Conservation (phyloP, 2,113 vertebrate genomes). For the Trinectes maculatus region DNA sequence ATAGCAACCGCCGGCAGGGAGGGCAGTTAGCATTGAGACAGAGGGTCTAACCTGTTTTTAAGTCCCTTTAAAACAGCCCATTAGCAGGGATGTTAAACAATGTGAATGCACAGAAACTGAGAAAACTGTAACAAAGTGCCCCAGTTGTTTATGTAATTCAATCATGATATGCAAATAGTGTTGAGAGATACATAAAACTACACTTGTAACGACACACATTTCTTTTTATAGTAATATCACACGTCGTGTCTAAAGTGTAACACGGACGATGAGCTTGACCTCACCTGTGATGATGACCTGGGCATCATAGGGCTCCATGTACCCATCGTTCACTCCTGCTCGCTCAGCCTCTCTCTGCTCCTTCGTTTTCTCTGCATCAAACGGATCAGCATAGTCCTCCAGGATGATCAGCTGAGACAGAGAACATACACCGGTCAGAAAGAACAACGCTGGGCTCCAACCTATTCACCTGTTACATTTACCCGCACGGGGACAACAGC, state of each 20-base stretch:
- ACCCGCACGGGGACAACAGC: slow-evolving; percentile 27
- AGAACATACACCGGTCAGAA: slow-evolving; percentile 2
- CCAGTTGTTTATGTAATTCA: not conserved
- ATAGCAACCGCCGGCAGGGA: slow-evolving; percentile 74
- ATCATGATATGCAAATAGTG: not conserved
- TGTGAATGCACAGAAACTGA: slow-evolving; percentile 1
- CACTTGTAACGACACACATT: not conserved
- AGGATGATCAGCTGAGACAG: slow-evolving; percentile 89
- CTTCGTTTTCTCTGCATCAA: slow-evolving; percentile 91
- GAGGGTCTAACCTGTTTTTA: slow-evolving; percentile 32
- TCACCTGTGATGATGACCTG: slow-evolving; percentile 97
- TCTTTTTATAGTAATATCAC: not conserved
- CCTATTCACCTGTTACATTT: slow-evolving; percentile 25
- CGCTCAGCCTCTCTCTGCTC: slow-evolving; percentile 91
- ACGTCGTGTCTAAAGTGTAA: too few relatives aligned
- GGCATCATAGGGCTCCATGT: slow-evolving; percentile 97
- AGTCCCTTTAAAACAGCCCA: slow-evolving; percentile 38
- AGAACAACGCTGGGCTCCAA: slow-evolving; percentile 17
- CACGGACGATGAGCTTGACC: not conserved
- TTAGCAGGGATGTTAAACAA: slow-evolving; percentile 11
- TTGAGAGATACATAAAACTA: not conserved
- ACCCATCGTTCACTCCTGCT: slow-evolving; percentile 91
- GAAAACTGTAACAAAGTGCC: not conserved
- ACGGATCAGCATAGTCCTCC: slow-evolving; percentile 95
- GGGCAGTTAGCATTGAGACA: slow-evolving; percentile 61